A percentile compares a stretch with the other conserved stretches of the same genome.
Evolutionary conservation across 2,113 vertebrate species (phyloP).

Genomic region (Tor tambroides): DNA sequence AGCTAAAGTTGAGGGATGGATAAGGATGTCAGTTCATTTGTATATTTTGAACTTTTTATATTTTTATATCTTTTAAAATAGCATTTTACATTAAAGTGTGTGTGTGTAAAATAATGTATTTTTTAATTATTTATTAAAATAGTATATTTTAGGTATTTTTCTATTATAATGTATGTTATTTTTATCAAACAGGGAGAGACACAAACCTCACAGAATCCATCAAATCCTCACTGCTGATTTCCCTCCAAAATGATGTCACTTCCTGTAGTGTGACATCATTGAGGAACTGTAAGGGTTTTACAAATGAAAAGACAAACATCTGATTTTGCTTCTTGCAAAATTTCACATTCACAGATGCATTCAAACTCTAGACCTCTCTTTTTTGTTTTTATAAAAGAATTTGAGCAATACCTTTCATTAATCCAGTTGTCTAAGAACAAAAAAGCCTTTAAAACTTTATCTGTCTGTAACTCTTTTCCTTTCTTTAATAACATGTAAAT

Average conservation of each 20-base stretch:
- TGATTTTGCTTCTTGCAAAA: no score
- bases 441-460: no score
- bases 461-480: no score
- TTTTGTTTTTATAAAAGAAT: no score
- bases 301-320: background rate
- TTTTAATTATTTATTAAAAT: background rate
- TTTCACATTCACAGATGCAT: no score
- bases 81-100: no score
- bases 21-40: background rate
- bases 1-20: background rate
- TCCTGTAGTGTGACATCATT: background rate
- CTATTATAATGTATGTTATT: background rate
- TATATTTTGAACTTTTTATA: background rate
- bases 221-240: background rate
- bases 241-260: conserved; percentile 4
- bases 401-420: no score
- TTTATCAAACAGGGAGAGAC: background rate
- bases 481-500: no score
- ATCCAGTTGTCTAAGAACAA: no score
- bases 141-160: background rate
- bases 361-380: no score
- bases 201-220: background rate
- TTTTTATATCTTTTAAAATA: background rate
- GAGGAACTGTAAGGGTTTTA: background rate
- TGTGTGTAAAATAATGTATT: no score